Evolutionary conservation across 1,140 invertebrate genomes (phyloP).

Genomic region (Acromyrmex echinatior): DNA sequence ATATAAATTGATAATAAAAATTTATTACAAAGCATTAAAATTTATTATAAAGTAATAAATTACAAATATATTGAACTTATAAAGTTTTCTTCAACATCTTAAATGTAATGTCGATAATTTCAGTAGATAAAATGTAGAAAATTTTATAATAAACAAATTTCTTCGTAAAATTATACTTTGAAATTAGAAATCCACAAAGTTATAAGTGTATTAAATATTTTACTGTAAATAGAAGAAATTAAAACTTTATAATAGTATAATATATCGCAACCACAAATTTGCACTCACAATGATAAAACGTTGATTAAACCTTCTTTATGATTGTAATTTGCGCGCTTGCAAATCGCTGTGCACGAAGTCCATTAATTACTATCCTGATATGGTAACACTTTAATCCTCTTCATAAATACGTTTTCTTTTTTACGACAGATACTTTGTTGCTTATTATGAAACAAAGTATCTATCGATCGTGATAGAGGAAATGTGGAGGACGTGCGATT

Average conservation of each 20-base stretch:
- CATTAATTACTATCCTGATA: slow-evolving; percentile 30
- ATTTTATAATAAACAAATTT: slow-evolving; percentile 17
- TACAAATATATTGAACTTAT: neutral
- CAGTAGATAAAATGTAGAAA: neutral
- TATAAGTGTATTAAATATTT: neutral
- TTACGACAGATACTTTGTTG: slow-evolving; percentile 47
- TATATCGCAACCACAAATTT: slow-evolving; percentile 2
- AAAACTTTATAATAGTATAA: neutral
- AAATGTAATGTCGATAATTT: neutral
- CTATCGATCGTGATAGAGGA: slow-evolving; percentile 61
- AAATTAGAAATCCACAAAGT: neutral
- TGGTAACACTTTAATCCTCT: slow-evolving; percentile 25
- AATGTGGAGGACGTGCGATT: slow-evolving; percentile 29
- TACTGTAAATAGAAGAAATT: neutral
- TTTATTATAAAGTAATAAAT: neutral
- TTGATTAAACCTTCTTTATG: slow-evolving; percentile 34
- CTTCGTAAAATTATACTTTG: neutral
- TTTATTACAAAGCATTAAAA: neutral
- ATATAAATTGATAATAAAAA: neutral
- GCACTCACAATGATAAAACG: neutral
- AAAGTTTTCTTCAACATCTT: neutral
- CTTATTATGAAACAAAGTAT: slow-evolving; percentile 14
- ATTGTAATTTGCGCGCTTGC: slow-evolving; percentile 31
- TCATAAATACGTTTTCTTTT: slow-evolving; percentile 65
- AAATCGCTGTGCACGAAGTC: neutral